These are phyloP conservation scores for Myotis lucifugus DNA, from an alignment of 2,113 vertebrate genomes.

Conservation along the genomic window DNA sequence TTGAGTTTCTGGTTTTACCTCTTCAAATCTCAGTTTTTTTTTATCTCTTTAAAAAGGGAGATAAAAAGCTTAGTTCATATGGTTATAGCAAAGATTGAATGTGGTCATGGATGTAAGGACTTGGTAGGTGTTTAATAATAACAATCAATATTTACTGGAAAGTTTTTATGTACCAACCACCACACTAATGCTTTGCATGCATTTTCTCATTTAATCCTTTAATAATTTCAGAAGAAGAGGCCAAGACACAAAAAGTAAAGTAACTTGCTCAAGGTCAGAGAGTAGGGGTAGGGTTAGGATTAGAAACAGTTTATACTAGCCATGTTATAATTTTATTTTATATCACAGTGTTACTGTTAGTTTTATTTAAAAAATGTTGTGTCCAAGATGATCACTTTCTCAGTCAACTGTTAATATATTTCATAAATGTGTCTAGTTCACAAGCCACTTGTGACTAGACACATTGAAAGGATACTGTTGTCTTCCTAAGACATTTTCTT, in stretches of 20 bases:
- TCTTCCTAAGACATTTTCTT: conserved; percentile 5
- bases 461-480: background rate
- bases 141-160: background rate
- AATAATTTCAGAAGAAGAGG: conserved; percentile 40
- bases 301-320: background rate
- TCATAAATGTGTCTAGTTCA: background rate
- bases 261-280: background rate
- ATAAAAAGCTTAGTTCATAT: conserved; percentile 11
- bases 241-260: background rate
- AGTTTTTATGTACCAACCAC: background rate
- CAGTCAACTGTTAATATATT: background rate
- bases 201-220: conserved; percentile 43
- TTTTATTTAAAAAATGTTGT: conserved; percentile 38
- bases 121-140: conserved; percentile 19
- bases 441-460: background rate
- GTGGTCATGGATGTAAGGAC: background rate
- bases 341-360: background rate
- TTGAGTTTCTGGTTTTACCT: background rate
- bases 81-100: background rate
- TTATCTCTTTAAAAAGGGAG: background rate
- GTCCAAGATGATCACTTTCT: background rate
- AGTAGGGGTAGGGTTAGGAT: background rate
- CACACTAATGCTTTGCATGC: conserved; percentile 5
- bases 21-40: background rate
- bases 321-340: conserved; percentile 17